A percentile compares a stretch with the other conserved stretches of the same genome.
Evolutionary conservation across 1,140 invertebrate genomes (phyloP).

Genomic region (Trichonephila inaurata): DNA sequence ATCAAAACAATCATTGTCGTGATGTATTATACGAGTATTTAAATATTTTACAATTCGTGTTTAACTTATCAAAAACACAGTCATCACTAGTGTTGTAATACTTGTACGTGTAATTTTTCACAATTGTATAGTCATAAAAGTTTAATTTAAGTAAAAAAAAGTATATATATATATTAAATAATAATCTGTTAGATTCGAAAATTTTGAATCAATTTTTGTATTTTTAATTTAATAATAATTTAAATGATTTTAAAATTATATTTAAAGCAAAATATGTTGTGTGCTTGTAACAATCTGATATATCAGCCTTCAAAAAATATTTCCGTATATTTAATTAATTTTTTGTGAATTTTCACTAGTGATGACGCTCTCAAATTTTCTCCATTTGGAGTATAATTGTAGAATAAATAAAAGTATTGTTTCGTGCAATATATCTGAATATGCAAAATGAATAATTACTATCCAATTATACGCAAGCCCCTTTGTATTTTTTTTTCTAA

Average conservation of each 20-base stretch:
- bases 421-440: background rate
- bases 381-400: background rate
- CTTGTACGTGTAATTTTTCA: background rate
- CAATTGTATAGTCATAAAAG: too few species aligned
- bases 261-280: background rate
- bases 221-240: too few species aligned
- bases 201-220: too few species aligned
- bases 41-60: background rate
- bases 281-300: background rate
- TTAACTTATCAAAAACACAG: slow-evolving; percentile 23
- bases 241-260: background rate
- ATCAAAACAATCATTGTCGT: slow-evolving; percentile 51
- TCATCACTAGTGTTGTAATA: slow-evolving; percentile 34
- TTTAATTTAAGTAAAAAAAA: too few species aligned
- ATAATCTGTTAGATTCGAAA: too few species aligned
- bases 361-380: background rate
- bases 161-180: too few species aligned
- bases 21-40: slow-evolving; percentile 2
- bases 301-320: background rate
- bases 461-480: too few species aligned
- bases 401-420: slow-evolving; percentile 18
- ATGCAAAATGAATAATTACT: background rate
- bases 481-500: background rate
- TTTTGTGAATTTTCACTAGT: background rate
- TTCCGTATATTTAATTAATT: background rate